phyloP scores from a whole-genome alignment of 2,113 vertebrate species.

The Hippolais icterina region DNA sequence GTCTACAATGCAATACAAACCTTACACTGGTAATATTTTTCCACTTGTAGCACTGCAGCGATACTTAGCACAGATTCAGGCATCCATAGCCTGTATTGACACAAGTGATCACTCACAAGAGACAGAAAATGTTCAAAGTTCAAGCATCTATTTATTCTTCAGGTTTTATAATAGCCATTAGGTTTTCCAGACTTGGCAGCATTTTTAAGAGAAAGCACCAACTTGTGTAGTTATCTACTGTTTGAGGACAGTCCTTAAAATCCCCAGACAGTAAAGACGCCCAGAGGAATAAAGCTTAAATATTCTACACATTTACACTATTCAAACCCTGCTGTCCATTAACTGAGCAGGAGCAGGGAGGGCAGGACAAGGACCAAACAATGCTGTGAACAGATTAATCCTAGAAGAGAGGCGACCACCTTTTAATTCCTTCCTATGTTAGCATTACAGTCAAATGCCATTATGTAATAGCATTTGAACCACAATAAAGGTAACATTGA shows the following conservation, averaged over 20 bases:
- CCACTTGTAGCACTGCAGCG: neutral
- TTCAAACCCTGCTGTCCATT: neutral
- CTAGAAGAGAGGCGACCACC: neutral
- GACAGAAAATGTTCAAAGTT: neutral
- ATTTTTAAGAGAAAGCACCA: neutral
- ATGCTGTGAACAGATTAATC: neutral
- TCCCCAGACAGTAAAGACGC: neutral
- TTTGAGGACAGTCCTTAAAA: neutral
- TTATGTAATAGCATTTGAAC: constrained; percentile 15
- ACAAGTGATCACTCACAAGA: neutral
- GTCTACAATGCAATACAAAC: neutral
- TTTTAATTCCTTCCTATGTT: constrained; percentile 12
- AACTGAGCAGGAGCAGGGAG: neutral
- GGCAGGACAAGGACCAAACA: neutral
- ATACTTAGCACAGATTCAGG: neutral
- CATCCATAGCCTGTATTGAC: neutral
- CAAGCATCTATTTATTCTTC: neutral
- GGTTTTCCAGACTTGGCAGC: neutral
- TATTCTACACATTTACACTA: neutral
- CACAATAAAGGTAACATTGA: neutral
- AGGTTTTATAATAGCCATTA: neutral
- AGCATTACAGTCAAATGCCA: neutral
- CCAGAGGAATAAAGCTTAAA: neutral
- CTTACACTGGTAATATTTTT: neutral
- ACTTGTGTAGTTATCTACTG: neutral